Evolutionary conservation across 2,113 vertebrate genomes (phyloP).

Genomic region (Mionectes macconnelli): DNA sequence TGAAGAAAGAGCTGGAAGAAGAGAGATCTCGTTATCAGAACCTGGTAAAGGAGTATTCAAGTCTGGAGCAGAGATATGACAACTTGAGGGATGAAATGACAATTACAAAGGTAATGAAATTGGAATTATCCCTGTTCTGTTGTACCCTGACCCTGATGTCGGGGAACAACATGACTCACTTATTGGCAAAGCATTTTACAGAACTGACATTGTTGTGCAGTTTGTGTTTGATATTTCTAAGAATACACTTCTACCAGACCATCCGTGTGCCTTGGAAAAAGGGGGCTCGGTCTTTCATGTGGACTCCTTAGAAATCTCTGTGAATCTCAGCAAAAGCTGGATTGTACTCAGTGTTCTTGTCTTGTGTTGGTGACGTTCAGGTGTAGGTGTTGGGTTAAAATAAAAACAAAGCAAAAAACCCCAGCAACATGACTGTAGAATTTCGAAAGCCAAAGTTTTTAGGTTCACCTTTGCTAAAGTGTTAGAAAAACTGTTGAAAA

Average conservation of each 20-base stretch:
- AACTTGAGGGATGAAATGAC: slow-evolving; percentile 87
- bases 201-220: neutral
- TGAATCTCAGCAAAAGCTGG: neutral
- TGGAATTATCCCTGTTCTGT: neutral
- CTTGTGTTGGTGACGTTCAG: neutral
- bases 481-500: neutral
- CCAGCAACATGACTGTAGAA: neutral
- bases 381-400: neutral
- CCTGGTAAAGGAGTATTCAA: slow-evolving; percentile 89
- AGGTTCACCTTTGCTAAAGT: neutral
- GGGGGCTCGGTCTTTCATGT: neutral
- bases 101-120: slow-evolving; percentile 75
- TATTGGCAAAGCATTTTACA: neutral
- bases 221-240: neutral
- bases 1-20: slow-evolving; percentile 85
- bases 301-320: neutral
- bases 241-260: neutral
- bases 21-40: slow-evolving; percentile 92
- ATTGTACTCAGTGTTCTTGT: neutral
- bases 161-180: neutral
- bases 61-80: slow-evolving; percentile 91
- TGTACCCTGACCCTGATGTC: no score
- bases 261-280: neutral
- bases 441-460: neutral
- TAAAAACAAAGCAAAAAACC: neutral